Evolutionary conservation across 2,888 invertebrate genomes (phyloP), one percentile per base, ranked within the genome.

Genomic region (Amblyjoppa fuscipennis): DNA sequence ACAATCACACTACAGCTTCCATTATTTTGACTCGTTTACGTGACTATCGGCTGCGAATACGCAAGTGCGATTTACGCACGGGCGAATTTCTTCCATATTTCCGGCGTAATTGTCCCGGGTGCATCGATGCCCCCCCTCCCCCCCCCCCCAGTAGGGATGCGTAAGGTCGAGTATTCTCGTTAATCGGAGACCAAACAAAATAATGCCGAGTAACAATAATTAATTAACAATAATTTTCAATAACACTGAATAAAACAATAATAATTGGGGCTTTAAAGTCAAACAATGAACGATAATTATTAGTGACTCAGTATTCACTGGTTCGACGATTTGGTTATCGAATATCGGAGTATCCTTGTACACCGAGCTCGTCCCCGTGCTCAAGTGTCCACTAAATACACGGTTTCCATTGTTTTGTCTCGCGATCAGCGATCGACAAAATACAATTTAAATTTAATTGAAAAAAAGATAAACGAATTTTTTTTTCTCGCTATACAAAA

Each of bases 1-100:
- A 6, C 2, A 59, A 74, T 81, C 59, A 69, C 68, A 49, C 16
- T 56, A n/a, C 51, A 34, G 59, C 69, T 82, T 71, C 76, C 70
- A 82, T 73, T 81, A 31, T 45, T 74, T 66, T 31, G 56, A 20
- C 53, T 64, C n/a, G 59, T 59, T 28, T 59, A 11, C 25, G 25
- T 25, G 25, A 59, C 5, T 28, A 28, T 59, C 28, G 59, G 7
- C 28, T 59, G 1, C 25, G 28, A 11, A 25, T 11, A 25, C 25
- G 25, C 25, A 11, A 28, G 25, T 59, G 59, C 59, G 59, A 59
- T 28, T 59, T 13, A 9, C 28, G 59, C 28, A 59, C 28, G 25
- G 25, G 59, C 13, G 59, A 28, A 13, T 9, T 59, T 25, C 59
- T 59, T 53, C 53, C 53, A 20, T 13, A 28, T 25, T 59, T 59